Conservation (phyloP, 1,140 invertebrate genomes). For the Trissolcus basalis region DNA sequence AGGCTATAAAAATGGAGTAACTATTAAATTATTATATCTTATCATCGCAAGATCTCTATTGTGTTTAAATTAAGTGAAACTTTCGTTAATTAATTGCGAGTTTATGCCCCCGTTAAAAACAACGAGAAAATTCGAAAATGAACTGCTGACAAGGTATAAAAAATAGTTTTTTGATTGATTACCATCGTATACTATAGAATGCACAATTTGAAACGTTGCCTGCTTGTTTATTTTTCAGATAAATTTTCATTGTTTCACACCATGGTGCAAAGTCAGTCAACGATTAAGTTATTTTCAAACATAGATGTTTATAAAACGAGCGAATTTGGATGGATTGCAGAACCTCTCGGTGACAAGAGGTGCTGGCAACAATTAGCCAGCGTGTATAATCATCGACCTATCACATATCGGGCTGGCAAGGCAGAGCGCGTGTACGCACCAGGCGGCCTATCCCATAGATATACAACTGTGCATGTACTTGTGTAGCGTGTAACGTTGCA, state of each 20-base stretch:
- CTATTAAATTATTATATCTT: too few species aligned
- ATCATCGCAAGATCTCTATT: slow-evolving; percentile 3
- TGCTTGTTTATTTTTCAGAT: too few species aligned
- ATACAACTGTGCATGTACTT: slow-evolving; percentile 37
- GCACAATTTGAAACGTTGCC: too few species aligned
- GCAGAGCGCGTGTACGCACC: slow-evolving; percentile 44
- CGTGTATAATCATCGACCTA: slow-evolving; percentile 52
- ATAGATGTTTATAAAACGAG: neutral
- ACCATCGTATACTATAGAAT: too few species aligned
- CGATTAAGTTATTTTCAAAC: neutral
- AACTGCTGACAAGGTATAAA: slow-evolving; percentile 11
- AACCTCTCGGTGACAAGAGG: slow-evolving; percentile 42
- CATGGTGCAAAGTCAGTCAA: too few species aligned
- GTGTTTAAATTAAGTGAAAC: slow-evolving; percentile 31
- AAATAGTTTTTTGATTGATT: too few species aligned
- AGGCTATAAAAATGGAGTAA: too few species aligned
- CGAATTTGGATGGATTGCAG: slow-evolving; percentile 16
- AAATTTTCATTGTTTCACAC: too few species aligned
- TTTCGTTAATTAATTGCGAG: slow-evolving; percentile 8
- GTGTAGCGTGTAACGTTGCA: slow-evolving; percentile 35
- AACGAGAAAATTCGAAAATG: too few species aligned
- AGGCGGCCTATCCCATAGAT: slow-evolving; percentile 21
- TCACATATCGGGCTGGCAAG: slow-evolving; percentile 30
- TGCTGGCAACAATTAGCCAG: slow-evolving; percentile 54
- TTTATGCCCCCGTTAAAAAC: too few species aligned